Evolutionary conservation across 2,113 vertebrate genomes (phyloP).

Genomic region (Pollimyrus isidori): DNA sequence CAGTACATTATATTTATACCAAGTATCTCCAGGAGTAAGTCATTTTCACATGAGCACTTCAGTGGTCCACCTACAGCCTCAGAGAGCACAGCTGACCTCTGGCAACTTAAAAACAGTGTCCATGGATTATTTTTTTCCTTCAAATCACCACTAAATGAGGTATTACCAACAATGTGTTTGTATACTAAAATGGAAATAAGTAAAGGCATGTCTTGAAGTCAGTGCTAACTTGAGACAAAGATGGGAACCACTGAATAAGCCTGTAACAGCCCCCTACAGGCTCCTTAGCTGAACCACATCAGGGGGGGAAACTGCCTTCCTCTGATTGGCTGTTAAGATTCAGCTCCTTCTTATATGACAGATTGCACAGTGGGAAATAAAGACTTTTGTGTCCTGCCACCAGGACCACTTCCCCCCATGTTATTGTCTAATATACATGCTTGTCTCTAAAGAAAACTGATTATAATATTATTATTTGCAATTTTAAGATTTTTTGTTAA

Average conservation of each 20-base stretch:
- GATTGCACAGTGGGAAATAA: slow-evolving; percentile 9
- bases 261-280: slow-evolving; percentile 26
- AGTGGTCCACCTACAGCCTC: slow-evolving; percentile 47
- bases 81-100: slow-evolving; percentile 22
- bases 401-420: background rate
- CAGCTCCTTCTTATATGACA: background rate
- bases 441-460: slow-evolving; percentile 29
- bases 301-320: background rate
- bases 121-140: slow-evolving; percentile 20
- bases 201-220: background rate
- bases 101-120: slow-evolving; percentile 30
- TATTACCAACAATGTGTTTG: background rate
- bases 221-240: background rate
- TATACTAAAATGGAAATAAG: slow-evolving; percentile 16
- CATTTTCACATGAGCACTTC: slow-evolving; percentile 39
- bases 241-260: slow-evolving; percentile 21
- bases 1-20: slow-evolving; percentile 61
- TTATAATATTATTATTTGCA: slow-evolving; percentile 30
- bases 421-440: slow-evolving; percentile 33
- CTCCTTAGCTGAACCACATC: slow-evolving; percentile 4
- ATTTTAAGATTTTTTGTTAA: slow-evolving; percentile 37
- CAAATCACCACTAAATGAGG: background rate
- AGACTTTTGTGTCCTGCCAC: background rate
- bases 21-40: slow-evolving; percentile 71
- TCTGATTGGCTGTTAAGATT: slow-evolving; percentile 16